A percentile compares a stretch with the other conserved stretches of the same genome.
These are phyloP conservation scores for Synergus itoensis DNA, from an alignment of 2,888 invertebrate species.

Conservation along the genomic window DNA sequence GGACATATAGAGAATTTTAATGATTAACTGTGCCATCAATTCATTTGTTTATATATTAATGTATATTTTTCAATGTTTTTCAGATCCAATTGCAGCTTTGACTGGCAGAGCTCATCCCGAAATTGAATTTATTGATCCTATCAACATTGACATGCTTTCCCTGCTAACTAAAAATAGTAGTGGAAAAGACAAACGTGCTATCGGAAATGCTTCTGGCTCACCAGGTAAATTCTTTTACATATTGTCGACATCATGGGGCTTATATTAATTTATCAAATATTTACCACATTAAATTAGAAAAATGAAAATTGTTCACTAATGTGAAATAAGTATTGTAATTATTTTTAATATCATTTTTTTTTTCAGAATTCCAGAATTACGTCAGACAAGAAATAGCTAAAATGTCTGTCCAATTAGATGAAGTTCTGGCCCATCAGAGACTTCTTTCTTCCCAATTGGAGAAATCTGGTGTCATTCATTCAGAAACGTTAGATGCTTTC, in stretches of 20 bases:
- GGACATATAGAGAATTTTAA: background rate
- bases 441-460: constrained; percentile 19
- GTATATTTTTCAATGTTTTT: background rate
- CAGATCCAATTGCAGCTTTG: background rate
- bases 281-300: no score
- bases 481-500: constrained; percentile 22
- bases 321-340: background rate
- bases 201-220: background rate
- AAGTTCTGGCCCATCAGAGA: constrained; percentile 24
- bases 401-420: constrained; percentile 36
- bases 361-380: constrained; percentile 29
- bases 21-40: background rate
- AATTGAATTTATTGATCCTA: constrained; percentile 36
- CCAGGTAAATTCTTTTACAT: background rate
- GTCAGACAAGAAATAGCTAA: constrained; percentile 12
- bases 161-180: background rate
- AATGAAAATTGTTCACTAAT: no score
- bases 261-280: no score
- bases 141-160: constrained; percentile 11
- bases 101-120: background rate
- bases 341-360: background rate
- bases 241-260: background rate
- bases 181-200: background rate
- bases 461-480: constrained; percentile 28
- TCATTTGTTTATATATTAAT: background rate